These are phyloP conservation scores for Mormyrus hasselquistii DNA, from an alignment of 2,797 vertebrate species.

Conservation along the genomic window DNA sequence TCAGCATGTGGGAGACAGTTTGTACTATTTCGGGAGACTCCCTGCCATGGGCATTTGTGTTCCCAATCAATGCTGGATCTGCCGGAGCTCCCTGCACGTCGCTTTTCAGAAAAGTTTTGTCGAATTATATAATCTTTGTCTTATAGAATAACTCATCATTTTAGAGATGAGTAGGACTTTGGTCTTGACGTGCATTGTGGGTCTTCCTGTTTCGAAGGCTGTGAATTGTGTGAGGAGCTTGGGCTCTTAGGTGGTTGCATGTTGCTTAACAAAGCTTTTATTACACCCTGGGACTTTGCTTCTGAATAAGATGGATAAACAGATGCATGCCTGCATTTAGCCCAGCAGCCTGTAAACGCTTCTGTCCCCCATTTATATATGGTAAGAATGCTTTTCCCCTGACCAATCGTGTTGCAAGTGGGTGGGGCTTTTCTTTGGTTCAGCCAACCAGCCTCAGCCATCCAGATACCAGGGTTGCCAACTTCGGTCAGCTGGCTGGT, in stretches of 20 bases:
- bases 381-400: not conserved
- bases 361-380: not conserved
- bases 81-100: not conserved
- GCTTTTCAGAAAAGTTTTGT: not conserved
- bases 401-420: not conserved
- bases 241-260: not conserved
- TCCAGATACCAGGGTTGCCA: not conserved
- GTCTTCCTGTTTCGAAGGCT: slow-evolving; percentile 42
- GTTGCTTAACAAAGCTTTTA: not conserved
- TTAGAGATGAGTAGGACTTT: not conserved
- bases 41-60: not conserved
- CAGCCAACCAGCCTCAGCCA: not conserved
- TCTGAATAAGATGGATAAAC: not conserved
- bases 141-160: not conserved
- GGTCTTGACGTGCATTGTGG: not conserved
- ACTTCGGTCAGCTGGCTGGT: not conserved
- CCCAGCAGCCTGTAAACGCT: not conserved
- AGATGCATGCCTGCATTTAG: not conserved
- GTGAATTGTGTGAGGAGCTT: slow-evolving; percentile 43
- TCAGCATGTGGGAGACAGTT: not conserved
- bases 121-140: not conserved
- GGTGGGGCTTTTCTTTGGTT: not conserved
- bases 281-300: not conserved
- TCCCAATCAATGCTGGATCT: slow-evolving; percentile 9
- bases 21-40: not conserved